phyloP scores from a whole-genome alignment of 2,797 vertebrate species.

The Gallinago nigripennis region DNA sequence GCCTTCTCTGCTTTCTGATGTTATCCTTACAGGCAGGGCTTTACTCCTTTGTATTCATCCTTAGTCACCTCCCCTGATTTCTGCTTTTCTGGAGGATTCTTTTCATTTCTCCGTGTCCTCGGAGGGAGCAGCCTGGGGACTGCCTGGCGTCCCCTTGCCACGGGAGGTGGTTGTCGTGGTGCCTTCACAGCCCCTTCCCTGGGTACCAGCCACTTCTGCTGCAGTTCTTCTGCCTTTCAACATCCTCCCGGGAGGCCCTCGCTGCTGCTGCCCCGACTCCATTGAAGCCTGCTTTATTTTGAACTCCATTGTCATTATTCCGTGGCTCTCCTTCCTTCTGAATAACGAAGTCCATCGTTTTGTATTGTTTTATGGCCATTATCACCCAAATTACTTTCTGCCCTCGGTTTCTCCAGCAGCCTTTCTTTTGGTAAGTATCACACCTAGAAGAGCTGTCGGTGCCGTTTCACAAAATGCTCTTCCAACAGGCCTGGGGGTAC shows the following conservation, averaged over 20 bases:
- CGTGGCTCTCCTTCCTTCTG: neutral
- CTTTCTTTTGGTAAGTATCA: neutral
- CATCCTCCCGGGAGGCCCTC: neutral
- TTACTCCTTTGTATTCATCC: neutral
- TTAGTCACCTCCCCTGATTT: neutral
- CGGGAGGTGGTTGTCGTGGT: neutral
- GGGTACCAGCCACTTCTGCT: neutral
- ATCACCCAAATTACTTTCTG: neutral
- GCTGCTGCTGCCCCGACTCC: neutral
- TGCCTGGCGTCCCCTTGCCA: rapidly evolving
- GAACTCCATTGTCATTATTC: neutral
- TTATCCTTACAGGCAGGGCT: rapidly evolving
- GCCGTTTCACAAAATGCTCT: neutral
- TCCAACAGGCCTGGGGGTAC: rapidly evolving
- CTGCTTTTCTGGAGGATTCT: neutral
- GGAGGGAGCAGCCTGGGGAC: neutral
- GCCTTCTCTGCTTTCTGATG: neutral
- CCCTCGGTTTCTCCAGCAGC: neutral
- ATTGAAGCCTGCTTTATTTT: neutral
- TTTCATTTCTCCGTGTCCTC: rapidly evolving
- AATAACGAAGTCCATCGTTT: neutral
- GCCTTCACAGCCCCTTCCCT: neutral
- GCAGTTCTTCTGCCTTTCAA: neutral
- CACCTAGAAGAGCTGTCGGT: neutral
- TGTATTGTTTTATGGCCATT: neutral